A percentile compares a stretch with the other conserved stretches of the same genome.
Conservation (phyloP, 2,888 invertebrate species). For the Macrosiphum euphorbiae region DNA sequence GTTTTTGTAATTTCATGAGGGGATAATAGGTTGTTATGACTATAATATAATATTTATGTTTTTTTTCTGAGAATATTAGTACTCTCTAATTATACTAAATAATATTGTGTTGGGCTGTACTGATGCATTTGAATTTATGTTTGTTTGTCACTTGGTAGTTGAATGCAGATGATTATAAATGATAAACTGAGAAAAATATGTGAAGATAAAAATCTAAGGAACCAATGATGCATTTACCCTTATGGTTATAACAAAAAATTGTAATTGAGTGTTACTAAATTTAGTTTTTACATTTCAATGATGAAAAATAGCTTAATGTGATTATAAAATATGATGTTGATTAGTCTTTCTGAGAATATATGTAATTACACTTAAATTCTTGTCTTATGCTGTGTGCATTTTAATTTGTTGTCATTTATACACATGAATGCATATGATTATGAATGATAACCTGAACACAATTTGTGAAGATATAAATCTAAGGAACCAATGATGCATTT, state of each 20-base stretch:
- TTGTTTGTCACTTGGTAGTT: neutral
- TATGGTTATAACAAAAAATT: too few relatives aligned
- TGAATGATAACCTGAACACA: too few relatives aligned
- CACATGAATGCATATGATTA: conserved; percentile 19
- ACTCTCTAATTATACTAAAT: too few relatives aligned
- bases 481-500: conserved; percentile 49
- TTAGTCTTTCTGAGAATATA: neutral
- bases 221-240: conserved; percentile 17
- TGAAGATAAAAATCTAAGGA: conserved; percentile 45
- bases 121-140: neutral
- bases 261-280: neutral
- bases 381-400: too few relatives aligned
- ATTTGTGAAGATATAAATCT: conserved; percentile 37
- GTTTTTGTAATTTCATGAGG: neutral
- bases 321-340: neutral
- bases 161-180: conserved; percentile 34
- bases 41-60: neutral
- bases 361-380: too few relatives aligned
- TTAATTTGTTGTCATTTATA: too few relatives aligned
- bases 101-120: too few relatives aligned
- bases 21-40: neutral
- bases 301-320: neutral
- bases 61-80: neutral
- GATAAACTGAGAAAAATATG: neutral
- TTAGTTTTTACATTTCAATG: neutral